phyloP scores from a whole-genome alignment of 2,888 invertebrate species.

The Megalurothrips usitatus region DNA sequence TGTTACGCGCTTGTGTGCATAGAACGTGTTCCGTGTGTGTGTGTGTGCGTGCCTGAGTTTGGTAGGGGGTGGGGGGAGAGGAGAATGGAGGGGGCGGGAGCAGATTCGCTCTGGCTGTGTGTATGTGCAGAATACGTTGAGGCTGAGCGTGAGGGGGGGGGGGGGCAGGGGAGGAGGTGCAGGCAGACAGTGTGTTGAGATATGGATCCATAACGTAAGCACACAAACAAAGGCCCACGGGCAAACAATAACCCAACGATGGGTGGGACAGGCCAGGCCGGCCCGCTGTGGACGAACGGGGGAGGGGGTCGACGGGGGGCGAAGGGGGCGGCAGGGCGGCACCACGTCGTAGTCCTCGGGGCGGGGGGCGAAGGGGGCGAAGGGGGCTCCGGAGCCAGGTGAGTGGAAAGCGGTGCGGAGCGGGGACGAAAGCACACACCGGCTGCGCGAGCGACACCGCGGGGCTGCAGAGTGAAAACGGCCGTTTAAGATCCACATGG shows the following conservation, averaged over 20 bases:
- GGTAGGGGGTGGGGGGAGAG: no score
- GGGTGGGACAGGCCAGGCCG: neutral
- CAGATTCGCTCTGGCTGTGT: no score
- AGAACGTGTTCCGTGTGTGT: no score
- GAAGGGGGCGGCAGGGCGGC: no score
- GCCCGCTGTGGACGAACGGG: neutral
- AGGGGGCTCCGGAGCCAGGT: neutral
- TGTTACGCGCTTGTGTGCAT: no score
- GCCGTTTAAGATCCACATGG: no score
- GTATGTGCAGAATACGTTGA: no score
- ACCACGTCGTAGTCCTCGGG: no score
- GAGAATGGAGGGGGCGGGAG: neutral
- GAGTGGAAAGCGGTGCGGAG: neutral
- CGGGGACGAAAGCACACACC: neutral
- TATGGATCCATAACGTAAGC: conserved; percentile 25
- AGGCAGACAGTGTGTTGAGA: conserved; percentile 25
- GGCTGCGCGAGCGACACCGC: no score
- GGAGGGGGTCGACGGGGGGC: neutral
- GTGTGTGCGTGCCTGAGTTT: no score
- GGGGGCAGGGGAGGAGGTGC: neutral
- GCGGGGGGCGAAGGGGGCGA: neutral
- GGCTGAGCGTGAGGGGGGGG: neutral
- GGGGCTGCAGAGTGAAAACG: no score
- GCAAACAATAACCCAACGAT: conserved; percentile 20
- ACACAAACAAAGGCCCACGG: conserved; percentile 24